Conservation (phyloP, 2,797 vertebrate genomes). For the Ctenochaetus hawaiiensis region DNA sequence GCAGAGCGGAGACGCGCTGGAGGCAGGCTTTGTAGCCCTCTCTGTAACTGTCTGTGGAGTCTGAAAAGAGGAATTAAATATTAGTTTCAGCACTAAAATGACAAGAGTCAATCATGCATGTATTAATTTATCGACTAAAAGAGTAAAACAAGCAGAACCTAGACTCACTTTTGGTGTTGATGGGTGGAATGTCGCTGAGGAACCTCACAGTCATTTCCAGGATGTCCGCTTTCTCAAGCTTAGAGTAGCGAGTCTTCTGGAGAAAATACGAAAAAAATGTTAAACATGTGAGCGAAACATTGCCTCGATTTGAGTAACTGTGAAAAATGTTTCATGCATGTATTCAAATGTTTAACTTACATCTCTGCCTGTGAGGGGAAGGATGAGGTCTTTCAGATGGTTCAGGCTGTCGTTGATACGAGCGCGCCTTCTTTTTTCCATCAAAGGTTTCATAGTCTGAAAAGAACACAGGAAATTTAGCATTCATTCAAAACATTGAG, state of each 20-base stretch:
- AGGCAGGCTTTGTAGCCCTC: constrained; percentile 90
- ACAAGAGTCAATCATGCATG: background rate
- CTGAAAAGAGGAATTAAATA: constrained; percentile 43
- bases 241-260: constrained; percentile 88
- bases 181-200: constrained; percentile 85
- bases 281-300: background rate
- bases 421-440: constrained; percentile 89
- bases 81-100: too few relatives aligned
- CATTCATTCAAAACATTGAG: background rate
- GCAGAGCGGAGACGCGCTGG: constrained; percentile 83
- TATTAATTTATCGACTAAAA: background rate
- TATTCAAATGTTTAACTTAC: background rate
- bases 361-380: constrained; percentile 89
- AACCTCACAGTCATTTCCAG: constrained; percentile 93
- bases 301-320: background rate
- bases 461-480: constrained; percentile 27
- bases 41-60: constrained; percentile 82
- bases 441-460: constrained; percentile 88
- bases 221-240: constrained; percentile 92
- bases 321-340: background rate
- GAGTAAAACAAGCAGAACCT: background rate
- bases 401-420: constrained; percentile 92
- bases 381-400: constrained; percentile 88
- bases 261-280: constrained; percentile 31
- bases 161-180: constrained; percentile 79